Evolutionary conservation across 1,140 invertebrate genomes (phyloP), one percentile per base, ranked within the genome.

Genomic region (Nautilus pompilius): DNA sequence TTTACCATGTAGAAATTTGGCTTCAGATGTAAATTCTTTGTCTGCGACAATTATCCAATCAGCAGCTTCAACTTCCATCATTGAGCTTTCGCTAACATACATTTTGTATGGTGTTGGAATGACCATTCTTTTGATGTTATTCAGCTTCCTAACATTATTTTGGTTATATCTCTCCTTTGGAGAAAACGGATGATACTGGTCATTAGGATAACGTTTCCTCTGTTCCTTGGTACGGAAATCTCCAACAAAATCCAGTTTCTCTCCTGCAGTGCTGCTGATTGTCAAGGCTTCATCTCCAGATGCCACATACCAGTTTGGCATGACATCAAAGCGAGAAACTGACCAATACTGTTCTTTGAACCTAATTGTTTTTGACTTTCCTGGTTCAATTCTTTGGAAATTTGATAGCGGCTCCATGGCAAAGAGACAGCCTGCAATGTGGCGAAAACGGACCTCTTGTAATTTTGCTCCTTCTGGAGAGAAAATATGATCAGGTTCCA

Each of bases 341-440:
- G 71, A 73, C 60, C 73, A 76, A 64, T 70, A 68, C 58, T 76
- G 66, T 41, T 62, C 72, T 34, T 64, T 66, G 34, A 76, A 71
- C 2, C 59, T 36, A 26, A 74, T 66, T 51, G 58, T 65, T n/a
- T 74, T 6, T 6, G 65, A 58, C 3, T 71, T 66, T 32, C 64
- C 61, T 55, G 69, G 58, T 20, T 59, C 46, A 29, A 76, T 24
- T 8, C 69, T 68, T 33, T 55, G 61, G 53, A 78, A 78, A 20
- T 30, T 55, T 17, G 58, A 54, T 2, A 67, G 20, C 10, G 77
- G 73, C 36, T 66, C 63, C 41, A 79, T 26, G n/a, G 63, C 67
- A 57, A 73, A 73, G 24, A 77, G 60, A 36, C 67, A 71, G n/a
- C 77, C 75, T 65, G 76, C 75, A 10, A 77, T 58, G 41, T 79